Base-by-base conservation (phyloP, 2,888 invertebrate species). In the Zonitis immaculata region DNA sequence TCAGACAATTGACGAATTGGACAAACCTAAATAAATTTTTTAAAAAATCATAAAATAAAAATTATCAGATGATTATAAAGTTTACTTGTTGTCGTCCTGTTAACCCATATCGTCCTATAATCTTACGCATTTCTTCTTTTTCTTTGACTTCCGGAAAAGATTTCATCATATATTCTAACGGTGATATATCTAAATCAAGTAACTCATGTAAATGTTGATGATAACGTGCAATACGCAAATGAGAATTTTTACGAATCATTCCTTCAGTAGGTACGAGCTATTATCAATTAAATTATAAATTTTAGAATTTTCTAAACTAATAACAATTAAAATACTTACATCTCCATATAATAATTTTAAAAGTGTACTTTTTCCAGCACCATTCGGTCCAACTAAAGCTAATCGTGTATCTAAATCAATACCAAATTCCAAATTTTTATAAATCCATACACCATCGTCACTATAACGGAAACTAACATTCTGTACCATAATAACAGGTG, bases 401-500 rank as follows among this genome's bases (percentile, higher is more conserved):
- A 99, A 80, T 71, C 89, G 71, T 0, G 98, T 97, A 74, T 99
- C 99, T 60, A 99, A 81, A 79, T 99, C 99, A 66, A 99, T 95
- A 71, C 99, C 99, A 75, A 99, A 99, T 77, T 99, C 99, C 52
- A 99, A 78, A 75, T 98, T 90, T 75, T 91, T 95, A 78, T 99
- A 99, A 69, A 99, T 99, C 82, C 83, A 89, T 0, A 96, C 95
- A 47, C 87, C 83, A 14, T 79, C 81, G 14, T 95, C 95, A 56
- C 80, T 86, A 76, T 99, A 99, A 30, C 91, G 85, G 79, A 98
- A 99, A 65, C 92, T 91, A 32, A 99, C 98, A 71, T 98, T 95
- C 80, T 95, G 95, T 49, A 99, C 97, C 97, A 98, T 98, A 68
- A 99, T 97, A 54, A 99, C 98, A 0, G 99, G 99, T 1, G 99